Conservation (phyloP, 2,888 invertebrate species). For the Phoronis australis region DNA sequence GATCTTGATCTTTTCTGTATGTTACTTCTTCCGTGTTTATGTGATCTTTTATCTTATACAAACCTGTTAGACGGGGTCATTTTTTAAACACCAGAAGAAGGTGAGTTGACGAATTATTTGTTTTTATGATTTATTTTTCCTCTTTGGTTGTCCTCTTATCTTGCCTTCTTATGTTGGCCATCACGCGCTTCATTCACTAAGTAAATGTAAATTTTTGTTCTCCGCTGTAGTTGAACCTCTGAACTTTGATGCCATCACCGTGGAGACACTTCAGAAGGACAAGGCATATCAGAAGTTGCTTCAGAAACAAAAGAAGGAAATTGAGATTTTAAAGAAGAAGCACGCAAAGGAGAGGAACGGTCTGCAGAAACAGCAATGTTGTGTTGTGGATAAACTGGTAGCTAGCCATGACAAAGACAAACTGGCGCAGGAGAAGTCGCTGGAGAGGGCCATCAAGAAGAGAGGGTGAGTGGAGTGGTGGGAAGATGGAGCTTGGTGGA, state of each 20-base stretch:
- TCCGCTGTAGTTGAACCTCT: constrained; percentile 35
- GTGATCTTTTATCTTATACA: too few relatives aligned
- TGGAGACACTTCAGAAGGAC: constrained; percentile 43
- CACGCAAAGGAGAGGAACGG: constrained; percentile 87
- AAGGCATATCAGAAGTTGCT: constrained; percentile 65
- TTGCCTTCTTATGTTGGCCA: not conserved
- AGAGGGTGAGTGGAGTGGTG: constrained; percentile 37
- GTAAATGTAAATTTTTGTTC: not conserved
- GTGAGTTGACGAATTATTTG: too few relatives aligned
- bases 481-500: too few relatives aligned
- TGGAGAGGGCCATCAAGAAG: constrained; percentile 72
- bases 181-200: not conserved
- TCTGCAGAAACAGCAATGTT: constrained; percentile 77
- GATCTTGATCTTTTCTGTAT: too few relatives aligned
- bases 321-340: constrained; percentile 80
- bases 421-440: constrained; percentile 38
- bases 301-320: constrained; percentile 92
- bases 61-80: too few relatives aligned
- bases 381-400: constrained; percentile 85
- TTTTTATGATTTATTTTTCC: too few relatives aligned
- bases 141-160: constrained; percentile 4
- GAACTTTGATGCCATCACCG: constrained; percentile 43
- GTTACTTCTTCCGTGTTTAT: too few relatives aligned
- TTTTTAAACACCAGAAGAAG: too few relatives aligned
- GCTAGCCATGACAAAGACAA: constrained; percentile 55